A percentile compares a stretch with the other conserved stretches of the same genome.
Conservation (phyloP, 2,797 vertebrate species). For the Gymnodraco acuticeps region DNA sequence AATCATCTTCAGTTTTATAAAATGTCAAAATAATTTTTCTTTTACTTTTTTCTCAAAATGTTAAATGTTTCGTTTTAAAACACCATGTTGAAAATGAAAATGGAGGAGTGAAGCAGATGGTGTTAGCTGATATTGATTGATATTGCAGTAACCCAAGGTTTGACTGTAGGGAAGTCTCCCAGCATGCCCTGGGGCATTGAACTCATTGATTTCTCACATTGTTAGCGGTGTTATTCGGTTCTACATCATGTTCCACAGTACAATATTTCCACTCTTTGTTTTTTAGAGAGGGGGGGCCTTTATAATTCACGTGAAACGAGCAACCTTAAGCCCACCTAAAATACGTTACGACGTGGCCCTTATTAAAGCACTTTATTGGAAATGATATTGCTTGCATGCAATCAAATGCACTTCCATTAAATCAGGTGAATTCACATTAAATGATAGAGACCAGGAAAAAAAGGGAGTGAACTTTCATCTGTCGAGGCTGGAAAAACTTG, state of each 20-base stretch:
- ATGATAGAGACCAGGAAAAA: slow-evolving; percentile 19
- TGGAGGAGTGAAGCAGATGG: neutral
- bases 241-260: neutral
- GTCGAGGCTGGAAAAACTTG: slow-evolving; percentile 11
- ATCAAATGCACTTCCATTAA: slow-evolving; percentile 44
- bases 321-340: neutral
- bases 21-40: neutral
- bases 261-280: neutral
- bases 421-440: slow-evolving; percentile 41
- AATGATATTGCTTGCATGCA: slow-evolving; percentile 19
- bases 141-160: neutral
- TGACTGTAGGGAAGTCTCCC: neutral
- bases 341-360: slow-evolving; percentile 6
- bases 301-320: slow-evolving; percentile 21
- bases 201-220: slow-evolving; percentile 2
- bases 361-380: slow-evolving; percentile 29
- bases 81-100: neutral
- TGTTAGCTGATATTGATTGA: neutral
- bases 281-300: neutral
- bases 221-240: neutral
- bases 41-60: neutral
- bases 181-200: neutral
- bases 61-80: neutral
- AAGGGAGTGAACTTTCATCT: slow-evolving; percentile 29
- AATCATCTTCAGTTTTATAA: neutral